phyloP scores from a whole-genome alignment of 2,797 vertebrate species.

The Eulemur rubriventer region DNA sequence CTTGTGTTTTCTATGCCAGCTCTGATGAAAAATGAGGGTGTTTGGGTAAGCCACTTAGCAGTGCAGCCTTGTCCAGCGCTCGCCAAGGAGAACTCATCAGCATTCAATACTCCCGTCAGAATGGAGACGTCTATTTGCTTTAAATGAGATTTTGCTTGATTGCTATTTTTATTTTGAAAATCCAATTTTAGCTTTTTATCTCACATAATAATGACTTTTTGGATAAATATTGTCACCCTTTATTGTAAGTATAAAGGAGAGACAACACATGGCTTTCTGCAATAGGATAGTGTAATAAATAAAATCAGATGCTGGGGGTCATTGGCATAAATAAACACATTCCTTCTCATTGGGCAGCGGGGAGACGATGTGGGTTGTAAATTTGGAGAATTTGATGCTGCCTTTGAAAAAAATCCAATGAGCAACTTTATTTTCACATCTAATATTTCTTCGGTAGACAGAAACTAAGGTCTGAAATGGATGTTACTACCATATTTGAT shows the following conservation, averaged over 20 bases:
- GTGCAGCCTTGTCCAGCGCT: constrained; percentile 54
- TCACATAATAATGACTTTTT: constrained; percentile 79
- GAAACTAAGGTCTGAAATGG: constrained; percentile 69
- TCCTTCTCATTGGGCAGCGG: background rate
- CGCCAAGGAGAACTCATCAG: constrained; percentile 60
- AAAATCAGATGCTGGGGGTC: constrained; percentile 51
- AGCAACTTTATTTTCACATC: constrained; percentile 6
- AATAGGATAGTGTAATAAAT: constrained; percentile 67
- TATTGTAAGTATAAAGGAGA: constrained; percentile 68
- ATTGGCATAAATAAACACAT: background rate
- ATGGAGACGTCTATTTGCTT: constrained; percentile 70
- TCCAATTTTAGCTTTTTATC: constrained; percentile 81
- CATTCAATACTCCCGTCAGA: constrained; percentile 18
- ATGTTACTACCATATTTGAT: constrained; percentile 68
- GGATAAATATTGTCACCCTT: constrained; percentile 77
- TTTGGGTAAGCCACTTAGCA: constrained; percentile 62
- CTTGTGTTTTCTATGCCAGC: constrained; percentile 24
- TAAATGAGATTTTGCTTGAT: constrained; percentile 79
- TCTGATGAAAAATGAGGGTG: constrained; percentile 66
- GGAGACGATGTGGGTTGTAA: background rate
- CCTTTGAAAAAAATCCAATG: background rate
- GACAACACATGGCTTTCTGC: constrained; percentile 36
- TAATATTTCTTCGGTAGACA: constrained; percentile 46
- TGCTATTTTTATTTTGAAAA: constrained; percentile 79
- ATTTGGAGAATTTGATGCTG: background rate